Evolutionary conservation across 2,888 invertebrate species (phyloP).

Genomic region (Hybos culiciformis): DNA sequence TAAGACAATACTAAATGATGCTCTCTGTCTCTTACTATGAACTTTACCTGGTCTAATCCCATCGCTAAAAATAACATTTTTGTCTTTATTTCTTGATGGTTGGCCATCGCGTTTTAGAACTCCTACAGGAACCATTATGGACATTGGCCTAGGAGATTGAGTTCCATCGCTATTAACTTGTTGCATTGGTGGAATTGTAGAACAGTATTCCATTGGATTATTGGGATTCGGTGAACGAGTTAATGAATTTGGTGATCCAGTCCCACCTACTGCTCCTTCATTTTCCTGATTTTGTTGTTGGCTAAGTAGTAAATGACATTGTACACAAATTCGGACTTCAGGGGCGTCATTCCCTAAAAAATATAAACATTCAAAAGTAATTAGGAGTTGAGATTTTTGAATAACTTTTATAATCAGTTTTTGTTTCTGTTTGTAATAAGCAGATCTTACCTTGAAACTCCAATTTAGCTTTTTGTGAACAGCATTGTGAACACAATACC

Average conservation of each 20-base stretch:
- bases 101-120: conserved; percentile 50
- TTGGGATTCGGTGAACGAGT: conserved; percentile 58
- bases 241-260: conserved; percentile 1
- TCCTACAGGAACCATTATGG: conserved; percentile 75
- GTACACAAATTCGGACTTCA: conserved; percentile 65
- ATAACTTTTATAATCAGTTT: no score
- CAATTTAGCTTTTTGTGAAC: conserved; percentile 54
- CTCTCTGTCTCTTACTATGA: no score
- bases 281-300: conserved; percentile 22
- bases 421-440: no score
- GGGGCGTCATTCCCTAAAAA: no score
- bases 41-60: conserved; percentile 73
- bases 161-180: conserved; percentile 43
- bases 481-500: conserved; percentile 67
- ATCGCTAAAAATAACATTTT: conserved; percentile 78
- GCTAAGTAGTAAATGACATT: conserved; percentile 48
- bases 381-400: no score
- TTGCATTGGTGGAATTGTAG: conserved; percentile 63
- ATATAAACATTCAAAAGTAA: no score
- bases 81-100: conserved; percentile 41
- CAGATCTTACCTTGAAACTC: conserved; percentile 53
- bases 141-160: conserved; percentile 44
- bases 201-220: conserved; percentile 79
- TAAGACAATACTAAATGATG: no score
- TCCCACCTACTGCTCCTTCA: conserved; percentile 3